Percentiles rank a stretch among this genome's conserved stretches.
Conservation (phyloP, 2,113 vertebrate genomes). For the Gracilinanus agilis region DNA sequence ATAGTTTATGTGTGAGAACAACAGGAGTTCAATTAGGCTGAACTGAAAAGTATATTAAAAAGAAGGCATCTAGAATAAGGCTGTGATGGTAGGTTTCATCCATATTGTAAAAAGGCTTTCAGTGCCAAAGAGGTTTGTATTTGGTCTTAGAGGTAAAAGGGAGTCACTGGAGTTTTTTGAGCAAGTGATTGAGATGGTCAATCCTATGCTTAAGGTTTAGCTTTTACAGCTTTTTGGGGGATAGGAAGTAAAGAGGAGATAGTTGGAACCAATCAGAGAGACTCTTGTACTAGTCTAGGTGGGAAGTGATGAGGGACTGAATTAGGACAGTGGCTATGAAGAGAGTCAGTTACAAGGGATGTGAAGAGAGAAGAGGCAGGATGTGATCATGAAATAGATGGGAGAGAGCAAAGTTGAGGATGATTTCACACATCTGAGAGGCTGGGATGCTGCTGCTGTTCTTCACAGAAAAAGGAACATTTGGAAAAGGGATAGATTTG, state of each 20-base stretch:
- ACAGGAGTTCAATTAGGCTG: background rate
- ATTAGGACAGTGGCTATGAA: background rate
- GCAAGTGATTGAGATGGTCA: background rate
- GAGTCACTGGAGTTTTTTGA: background rate
- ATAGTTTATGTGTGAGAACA: background rate
- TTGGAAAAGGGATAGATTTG: background rate
- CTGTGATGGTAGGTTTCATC: background rate
- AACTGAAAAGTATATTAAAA: background rate
- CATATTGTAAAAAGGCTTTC: background rate
- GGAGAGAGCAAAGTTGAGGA: background rate
- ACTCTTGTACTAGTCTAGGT: background rate
- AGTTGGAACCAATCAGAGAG: too few relatives aligned
- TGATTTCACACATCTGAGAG: background rate
- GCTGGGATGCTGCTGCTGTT: background rate
- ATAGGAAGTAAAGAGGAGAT: background rate
- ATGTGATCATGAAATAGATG: background rate
- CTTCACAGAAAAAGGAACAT: background rate
- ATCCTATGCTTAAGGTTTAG: background rate
- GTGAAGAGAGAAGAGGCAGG: background rate
- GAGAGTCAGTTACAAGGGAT: background rate
- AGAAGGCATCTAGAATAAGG: background rate
- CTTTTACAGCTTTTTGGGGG: background rate
- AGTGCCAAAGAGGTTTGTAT: background rate
- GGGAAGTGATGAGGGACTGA: background rate
- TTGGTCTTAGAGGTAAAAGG: background rate